Evolutionary conservation across 2,113 vertebrate genomes (phyloP), one percentile per base, ranked within the genome.

Genomic region (Motacilla alba): DNA sequence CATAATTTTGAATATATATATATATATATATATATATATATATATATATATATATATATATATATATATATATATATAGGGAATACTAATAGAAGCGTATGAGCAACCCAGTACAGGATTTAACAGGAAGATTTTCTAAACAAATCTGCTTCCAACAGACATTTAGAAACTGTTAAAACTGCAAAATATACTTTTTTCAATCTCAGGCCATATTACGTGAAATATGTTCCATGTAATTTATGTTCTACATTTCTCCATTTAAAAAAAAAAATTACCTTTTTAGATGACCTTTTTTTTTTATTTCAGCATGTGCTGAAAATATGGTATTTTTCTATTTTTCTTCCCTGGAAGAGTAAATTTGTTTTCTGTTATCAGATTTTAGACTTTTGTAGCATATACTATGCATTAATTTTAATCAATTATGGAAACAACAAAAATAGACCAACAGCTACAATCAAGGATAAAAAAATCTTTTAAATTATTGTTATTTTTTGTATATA

Each of bases 291-390:
- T 35, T 35, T 35, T 35, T 35, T 58, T 96, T 79, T 83, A 37
- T 95, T 13, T 70, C 44, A 55, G 53, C 76, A 26, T 62, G 7
- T 53, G 5, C 15, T 82, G 43, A 60, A 8, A 43, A 31, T 35
- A 33, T 53, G 11, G 3, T 73, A 24, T 63, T 87, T 75, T 76
- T 80, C 5, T 41, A 24, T 60, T 87, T 75, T 73, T 80, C 6
- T 41, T 23, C 17, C 8, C 7, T 89, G 39, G 63, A 88, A 73
- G 23, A 93, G 52, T 16, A 49, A 55, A 37, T 72, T 37, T 69
- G 31, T 94, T 95, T 63, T 66, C 60, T 89, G 39, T 80, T 87
- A 85, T 15, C 52, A 69, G 50, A 89, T 95, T 96, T 97, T 96
- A 68, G 87, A 94, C 88, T 93, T 94, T 90, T 64, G 67, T 55